These are phyloP conservation scores for Nomada fabriciana DNA, from an alignment of 2,888 invertebrate species.

Conservation along the genomic window DNA sequence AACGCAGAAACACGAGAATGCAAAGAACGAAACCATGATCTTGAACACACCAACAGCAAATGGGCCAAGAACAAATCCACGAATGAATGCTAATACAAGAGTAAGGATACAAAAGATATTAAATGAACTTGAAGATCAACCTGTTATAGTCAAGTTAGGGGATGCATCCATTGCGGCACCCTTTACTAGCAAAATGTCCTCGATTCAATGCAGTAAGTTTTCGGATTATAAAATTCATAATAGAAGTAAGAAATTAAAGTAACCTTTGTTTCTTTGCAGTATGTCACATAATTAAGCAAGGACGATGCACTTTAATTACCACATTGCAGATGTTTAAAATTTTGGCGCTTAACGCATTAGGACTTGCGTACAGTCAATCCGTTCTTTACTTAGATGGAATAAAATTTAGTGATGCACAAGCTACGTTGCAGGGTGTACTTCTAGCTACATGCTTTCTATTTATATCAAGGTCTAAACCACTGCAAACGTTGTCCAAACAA, in stretches of 20 bases:
- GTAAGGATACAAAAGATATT: constrained; percentile 89
- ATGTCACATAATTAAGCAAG: constrained; percentile 99
- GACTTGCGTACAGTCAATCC: constrained; percentile 99
- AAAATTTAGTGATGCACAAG: constrained; percentile 98
- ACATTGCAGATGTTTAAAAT: constrained; percentile 99
- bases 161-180: constrained; percentile 99
- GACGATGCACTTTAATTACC: constrained; percentile 99
- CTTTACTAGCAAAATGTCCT: constrained; percentile 98
- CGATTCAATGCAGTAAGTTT: constrained; percentile 95
- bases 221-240: not conserved
- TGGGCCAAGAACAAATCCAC: constrained; percentile 64
- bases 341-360: constrained; percentile 97
- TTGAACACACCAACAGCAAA: constrained; percentile 78
- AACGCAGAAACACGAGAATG: constrained; percentile 65
- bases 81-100: constrained; percentile 79
- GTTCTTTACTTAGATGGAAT: constrained; percentile 99
- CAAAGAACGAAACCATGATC: constrained; percentile 67
- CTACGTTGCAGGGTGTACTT: constrained; percentile 97
- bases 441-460: constrained; percentile 99
- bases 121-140: constrained; percentile 94
- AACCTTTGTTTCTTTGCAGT: constrained; percentile 87
- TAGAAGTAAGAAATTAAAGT: not conserved
- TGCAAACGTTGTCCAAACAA: constrained; percentile 96
- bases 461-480: constrained; percentile 98
- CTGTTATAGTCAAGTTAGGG: constrained; percentile 96